Base-by-base conservation (phyloP, 2,888 invertebrate genomes). In the Rhogogaster chlorosoma region DNA sequence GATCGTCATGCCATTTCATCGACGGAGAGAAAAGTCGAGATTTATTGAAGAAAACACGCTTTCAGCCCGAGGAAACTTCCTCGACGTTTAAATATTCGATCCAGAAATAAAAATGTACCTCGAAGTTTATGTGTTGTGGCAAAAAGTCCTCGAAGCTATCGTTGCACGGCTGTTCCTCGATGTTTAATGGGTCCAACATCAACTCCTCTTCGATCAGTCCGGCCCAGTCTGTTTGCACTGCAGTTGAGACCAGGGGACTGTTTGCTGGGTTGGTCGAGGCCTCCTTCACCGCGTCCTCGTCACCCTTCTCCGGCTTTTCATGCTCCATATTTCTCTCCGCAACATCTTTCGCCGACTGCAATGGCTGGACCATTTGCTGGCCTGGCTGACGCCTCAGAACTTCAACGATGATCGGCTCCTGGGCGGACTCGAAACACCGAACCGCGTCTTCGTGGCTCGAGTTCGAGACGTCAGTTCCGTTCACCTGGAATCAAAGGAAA, bases 361-460 rank as follows among this genome's bases (percentile, higher is more conserved):
- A n/a, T n/a, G 45, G 26, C 53, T 89, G 85, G 84, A 85, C 73
- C 22, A 85, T 71, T 57, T 86, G 80, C 32, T 89, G 87, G n/a
- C 89, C 90, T n/a, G 93, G 89, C 84, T 93, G 93, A 85, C 94
- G 94, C 82, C 95, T 94, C 86, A 95, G 94, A 75, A 95, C 94
- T 92, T 95, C 95, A 80, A 95, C 95, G 86, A 95, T 93, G 88
- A 95, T 95, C 85, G 95, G 95, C 90, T 95, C 95, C 88, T 94
- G 94, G 86, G 95, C 95, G 88, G 94, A 94, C 90, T 95, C 94
- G 92, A 95, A 95, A 91, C 94, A 94, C 90, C 95, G 94, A 88
- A 95, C 94, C 87, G 95, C 95, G 91, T 95, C 95, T 90, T 95
- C 95, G 91, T 95, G 95, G 87, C 95, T 94, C 91, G 95, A 94